phyloP scores from a whole-genome alignment of 2,888 invertebrate species.

The Acanthopleura granulata region DNA sequence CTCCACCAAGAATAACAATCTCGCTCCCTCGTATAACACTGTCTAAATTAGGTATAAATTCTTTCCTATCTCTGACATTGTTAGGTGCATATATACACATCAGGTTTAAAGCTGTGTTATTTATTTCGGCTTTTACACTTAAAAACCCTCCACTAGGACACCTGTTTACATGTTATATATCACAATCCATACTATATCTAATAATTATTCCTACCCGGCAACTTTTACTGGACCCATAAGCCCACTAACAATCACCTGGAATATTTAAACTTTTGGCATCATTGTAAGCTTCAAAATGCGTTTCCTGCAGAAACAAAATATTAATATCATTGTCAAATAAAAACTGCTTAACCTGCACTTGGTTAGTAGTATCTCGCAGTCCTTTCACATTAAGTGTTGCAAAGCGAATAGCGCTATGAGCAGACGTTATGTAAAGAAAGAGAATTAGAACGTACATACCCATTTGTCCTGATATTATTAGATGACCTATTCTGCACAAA shows the following conservation, averaged over 20 bases:
- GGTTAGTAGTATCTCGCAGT: background rate
- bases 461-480: background rate
- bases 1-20: background rate
- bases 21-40: background rate
- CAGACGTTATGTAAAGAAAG: background rate
- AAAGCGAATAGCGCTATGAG: background rate
- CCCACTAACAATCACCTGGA: background rate
- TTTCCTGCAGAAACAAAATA: background rate
- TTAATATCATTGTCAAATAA: background rate
- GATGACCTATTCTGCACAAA: too few relatives aligned
- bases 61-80: background rate
- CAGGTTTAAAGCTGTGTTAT: background rate
- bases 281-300: background rate
- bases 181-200: background rate
- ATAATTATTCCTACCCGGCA: background rate
- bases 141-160: background rate
- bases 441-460: background rate
- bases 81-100: background rate
- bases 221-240: background rate
- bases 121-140: background rate
- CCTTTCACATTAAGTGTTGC: background rate
- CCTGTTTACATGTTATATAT: background rate
- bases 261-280: background rate
- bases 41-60: background rate
- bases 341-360: background rate